These are phyloP conservation scores for Siphamia tubifer DNA, from an alignment of 2,113 vertebrate genomes.

Conservation along the genomic window DNA sequence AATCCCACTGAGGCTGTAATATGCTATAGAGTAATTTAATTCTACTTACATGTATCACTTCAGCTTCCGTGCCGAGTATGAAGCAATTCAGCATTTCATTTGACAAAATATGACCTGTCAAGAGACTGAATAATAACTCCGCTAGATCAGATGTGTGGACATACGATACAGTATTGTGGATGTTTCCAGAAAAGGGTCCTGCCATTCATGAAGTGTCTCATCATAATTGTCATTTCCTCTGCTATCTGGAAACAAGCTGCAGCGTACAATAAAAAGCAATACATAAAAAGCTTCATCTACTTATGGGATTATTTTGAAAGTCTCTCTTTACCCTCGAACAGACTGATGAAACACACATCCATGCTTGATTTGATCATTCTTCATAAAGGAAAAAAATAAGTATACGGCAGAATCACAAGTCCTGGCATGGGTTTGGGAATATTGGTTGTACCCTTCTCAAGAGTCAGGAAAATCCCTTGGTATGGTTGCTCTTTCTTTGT, in stretches of 20 bases:
- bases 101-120: constrained; percentile 81
- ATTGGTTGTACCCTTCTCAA: constrained; percentile 78
- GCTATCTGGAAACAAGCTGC: constrained; percentile 49
- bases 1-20: constrained; percentile 77
- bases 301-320: constrained; percentile 79
- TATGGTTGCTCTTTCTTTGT: constrained; percentile 73
- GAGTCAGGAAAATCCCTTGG: constrained; percentile 72
- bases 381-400: constrained; percentile 60
- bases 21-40: constrained; percentile 82
- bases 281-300: constrained; percentile 60
- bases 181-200: constrained; percentile 41
- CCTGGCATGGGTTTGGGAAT: constrained; percentile 76
- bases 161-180: constrained; percentile 28
- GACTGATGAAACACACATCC: constrained; percentile 73
- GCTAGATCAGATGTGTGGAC: constrained; percentile 63
- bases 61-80: constrained; percentile 65
- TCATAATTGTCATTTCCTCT: constrained; percentile 62
- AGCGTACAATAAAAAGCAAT: constrained; percentile 61
- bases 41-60: constrained; percentile 81
- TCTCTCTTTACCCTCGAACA: constrained; percentile 75
- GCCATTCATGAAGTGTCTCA: constrained; percentile 48
- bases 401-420: constrained; percentile 65
- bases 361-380: constrained; percentile 74
- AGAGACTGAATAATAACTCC: constrained; percentile 77
- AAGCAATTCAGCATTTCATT: constrained; percentile 80